Evolutionary conservation across 2,797 vertebrate genomes (phyloP), one percentile per base, ranked within the genome.

Genomic region (Ctenopoma kingsleyae): DNA sequence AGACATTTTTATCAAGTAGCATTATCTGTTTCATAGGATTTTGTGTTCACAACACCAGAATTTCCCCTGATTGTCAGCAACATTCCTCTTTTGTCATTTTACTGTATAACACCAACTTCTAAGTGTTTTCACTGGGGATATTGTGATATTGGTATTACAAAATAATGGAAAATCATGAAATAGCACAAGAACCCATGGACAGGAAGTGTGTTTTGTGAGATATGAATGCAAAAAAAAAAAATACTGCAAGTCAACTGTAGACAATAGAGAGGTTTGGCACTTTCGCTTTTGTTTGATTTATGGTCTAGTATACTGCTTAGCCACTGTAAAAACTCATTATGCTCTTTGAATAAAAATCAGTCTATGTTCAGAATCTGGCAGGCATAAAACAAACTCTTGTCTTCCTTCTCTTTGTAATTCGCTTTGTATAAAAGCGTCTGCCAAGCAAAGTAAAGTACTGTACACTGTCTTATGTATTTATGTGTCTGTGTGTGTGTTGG

Each of bases 91-190:
- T 81, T 58, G 63, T 61, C 55, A 70, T 15, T n/a, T 23, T 20
- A 16, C 46, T 63, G 16, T 55, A 52, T 19, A 57, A 36, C 43
- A 68, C 44, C 15, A 41, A 25, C 13, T 32, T 68, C 22, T n/a
- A 13, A 7, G 40, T 36, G 12, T 23, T 61, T 67, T 74, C 55
- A 61, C 19, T 50, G n/a, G 22, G 13, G 4, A n/a, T 47, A 17
- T 84, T 90, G 84, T 68, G 70, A 79, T 72, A 81, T 56, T 30
- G 54, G 2, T 2, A 2, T 90, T 89, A 44, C 81, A 51, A 80
- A 83, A 90, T 70, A 43, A 23, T 72, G 84, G 86, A 77, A 89
- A 81, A 58, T 60, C 32, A 40, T 40, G 48, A 67, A 58, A 27
- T 30, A 22, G 67, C 63, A 80, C 53, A 38, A 19, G 16, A 43